A percentile compares a stretch with the other conserved stretches of the same genome.
Conservation (phyloP, 2,888 invertebrate genomes). For the Carcina quercana region DNA sequence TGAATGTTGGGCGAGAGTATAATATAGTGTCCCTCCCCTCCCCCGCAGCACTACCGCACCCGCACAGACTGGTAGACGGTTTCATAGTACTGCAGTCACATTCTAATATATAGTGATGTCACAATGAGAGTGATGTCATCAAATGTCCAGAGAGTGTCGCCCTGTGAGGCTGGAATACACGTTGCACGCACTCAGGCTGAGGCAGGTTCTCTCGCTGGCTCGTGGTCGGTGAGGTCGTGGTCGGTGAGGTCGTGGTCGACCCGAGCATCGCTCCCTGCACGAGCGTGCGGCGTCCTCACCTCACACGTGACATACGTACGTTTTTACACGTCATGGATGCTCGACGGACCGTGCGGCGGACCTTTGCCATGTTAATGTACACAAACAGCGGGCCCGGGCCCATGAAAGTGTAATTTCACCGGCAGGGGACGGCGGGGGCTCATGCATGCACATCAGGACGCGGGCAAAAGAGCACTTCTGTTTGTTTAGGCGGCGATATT, state of each 20-base stretch:
- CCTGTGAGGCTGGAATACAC: too few relatives aligned
- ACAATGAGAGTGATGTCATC: too few relatives aligned
- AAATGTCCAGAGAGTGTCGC: too few relatives aligned
- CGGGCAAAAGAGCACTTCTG: slow-evolving; percentile 36
- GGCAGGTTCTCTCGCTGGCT: too few relatives aligned
- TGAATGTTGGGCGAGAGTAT: slow-evolving; percentile 18
- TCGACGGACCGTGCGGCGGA: slow-evolving; percentile 2
- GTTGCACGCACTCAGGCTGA: too few relatives aligned
- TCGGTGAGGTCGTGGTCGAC: too few relatives aligned
- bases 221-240: too few relatives aligned
- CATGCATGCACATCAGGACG: neutral
- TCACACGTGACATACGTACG: too few relatives aligned
- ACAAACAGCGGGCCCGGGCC: slow-evolving; percentile 32
- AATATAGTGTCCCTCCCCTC: slow-evolving; percentile 14
- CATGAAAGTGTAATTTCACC: slow-evolving; percentile 32
- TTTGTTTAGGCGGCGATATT: slow-evolving; percentile 62
- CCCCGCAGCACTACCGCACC: slow-evolving; percentile 2
- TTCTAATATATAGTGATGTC: too few relatives aligned
- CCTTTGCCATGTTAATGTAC: slow-evolving; percentile 55
- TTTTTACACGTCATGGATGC: neutral
- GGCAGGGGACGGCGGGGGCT: neutral
- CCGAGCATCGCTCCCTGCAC: too few relatives aligned
- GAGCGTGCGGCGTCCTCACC: too few relatives aligned
- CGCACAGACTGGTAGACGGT: neutral
- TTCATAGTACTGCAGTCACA: too few relatives aligned